These are phyloP conservation scores for Andrena chrysosceles DNA, from an alignment of 2,888 invertebrate genomes.

Conservation along the genomic window DNA sequence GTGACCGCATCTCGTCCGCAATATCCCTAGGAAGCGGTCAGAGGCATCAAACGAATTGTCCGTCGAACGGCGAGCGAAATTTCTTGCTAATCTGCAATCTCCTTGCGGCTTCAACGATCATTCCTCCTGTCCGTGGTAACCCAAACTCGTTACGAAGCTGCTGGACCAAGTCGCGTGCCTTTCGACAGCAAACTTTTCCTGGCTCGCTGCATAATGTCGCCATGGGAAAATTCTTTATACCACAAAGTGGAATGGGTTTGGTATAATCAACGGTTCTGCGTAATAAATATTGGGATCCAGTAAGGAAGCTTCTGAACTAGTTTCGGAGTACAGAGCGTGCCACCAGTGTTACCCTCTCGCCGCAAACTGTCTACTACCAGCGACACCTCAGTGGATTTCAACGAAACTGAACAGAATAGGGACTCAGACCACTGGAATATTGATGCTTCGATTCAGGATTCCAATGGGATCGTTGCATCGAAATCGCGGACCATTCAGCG, in stretches of 20 bases:
- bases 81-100: slow-evolving; percentile 34
- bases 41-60: slow-evolving; percentile 53
- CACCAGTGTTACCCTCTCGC: neutral
- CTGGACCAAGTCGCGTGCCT: no score
- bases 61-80: slow-evolving; percentile 37
- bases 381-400: no score
- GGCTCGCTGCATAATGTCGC: neutral
- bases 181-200: neutral
- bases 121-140: neutral
- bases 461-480: neutral
- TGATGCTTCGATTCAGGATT: neutral
- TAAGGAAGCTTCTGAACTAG: neutral
- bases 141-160: neutral
- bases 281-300: neutral
- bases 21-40: slow-evolving; percentile 53
- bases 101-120: slow-evolving; percentile 8
- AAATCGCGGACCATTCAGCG: neutral
- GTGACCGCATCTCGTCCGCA: slow-evolving; percentile 63
- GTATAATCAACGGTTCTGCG: neutral
- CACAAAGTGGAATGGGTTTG: neutral
- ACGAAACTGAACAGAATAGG: no score
- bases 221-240: neutral
- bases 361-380: neutral
- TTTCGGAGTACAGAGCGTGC: neutral
- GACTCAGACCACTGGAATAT: neutral